phyloP scores from a whole-genome alignment of 2,888 invertebrate genomes.

The Dynastes grantii region DNA sequence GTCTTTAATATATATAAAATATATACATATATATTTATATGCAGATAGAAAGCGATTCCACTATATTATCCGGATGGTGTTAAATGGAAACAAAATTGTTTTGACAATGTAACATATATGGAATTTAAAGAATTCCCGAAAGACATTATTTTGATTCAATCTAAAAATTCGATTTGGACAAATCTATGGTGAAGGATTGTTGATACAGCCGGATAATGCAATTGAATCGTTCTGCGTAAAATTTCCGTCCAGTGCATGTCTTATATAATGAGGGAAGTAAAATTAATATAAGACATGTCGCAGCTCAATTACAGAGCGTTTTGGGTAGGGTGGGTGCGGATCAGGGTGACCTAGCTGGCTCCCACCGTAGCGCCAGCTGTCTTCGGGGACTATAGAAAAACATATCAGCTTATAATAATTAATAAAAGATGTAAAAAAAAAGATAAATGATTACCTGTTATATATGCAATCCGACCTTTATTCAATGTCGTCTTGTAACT shows the following conservation, averaged over 20 bases:
- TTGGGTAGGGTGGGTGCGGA: conserved; percentile 70
- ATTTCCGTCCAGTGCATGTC: conserved; percentile 72
- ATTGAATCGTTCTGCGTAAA: conserved; percentile 67
- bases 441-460: conserved; percentile 69
- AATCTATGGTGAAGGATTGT: too few species aligned
- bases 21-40: conserved; percentile 53
- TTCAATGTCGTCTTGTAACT: conserved; percentile 71
- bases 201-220: conserved; percentile 50
- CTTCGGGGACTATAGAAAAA: conserved; percentile 79
- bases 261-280: conserved; percentile 19
- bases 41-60: conserved; percentile 60
- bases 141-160: too few species aligned
- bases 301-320: conserved; percentile 68
- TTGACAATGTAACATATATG: too few species aligned
- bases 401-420: conserved; percentile 79
- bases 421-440: conserved; percentile 55
- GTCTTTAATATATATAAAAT: conserved; percentile 48
- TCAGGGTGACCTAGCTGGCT: conserved; percentile 67
- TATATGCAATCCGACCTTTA: conserved; percentile 71
- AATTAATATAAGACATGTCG: conserved; percentile 60
- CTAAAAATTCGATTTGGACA: too few species aligned
- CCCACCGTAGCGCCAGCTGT: conserved; percentile 64
- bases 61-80: conserved; percentile 52
- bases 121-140: too few species aligned
- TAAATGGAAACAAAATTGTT: neutral